Evolutionary conservation across 2,113 vertebrate species (phyloP).

Genomic region (Danio rerio): DNA sequence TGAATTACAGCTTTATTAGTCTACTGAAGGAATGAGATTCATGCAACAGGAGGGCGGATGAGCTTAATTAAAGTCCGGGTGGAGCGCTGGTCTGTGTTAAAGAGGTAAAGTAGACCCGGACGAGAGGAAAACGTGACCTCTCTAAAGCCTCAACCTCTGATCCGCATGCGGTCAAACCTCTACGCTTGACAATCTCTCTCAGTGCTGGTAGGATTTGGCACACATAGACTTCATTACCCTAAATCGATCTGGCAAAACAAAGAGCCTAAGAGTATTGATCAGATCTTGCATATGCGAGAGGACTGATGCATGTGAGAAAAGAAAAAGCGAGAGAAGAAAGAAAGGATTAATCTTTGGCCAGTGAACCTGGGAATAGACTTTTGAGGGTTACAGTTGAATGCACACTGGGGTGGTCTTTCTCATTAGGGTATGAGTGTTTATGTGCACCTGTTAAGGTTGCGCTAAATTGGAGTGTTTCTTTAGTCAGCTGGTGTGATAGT

Average conservation of each 20-base stretch:
- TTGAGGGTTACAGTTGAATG: not conserved
- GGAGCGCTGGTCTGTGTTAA: constrained; percentile 37
- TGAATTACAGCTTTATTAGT: no score
- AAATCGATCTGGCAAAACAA: constrained; percentile 44
- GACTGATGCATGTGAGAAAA: constrained; percentile 28
- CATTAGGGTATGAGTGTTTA: constrained; percentile 16
- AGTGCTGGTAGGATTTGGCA: not conserved
- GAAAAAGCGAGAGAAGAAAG: not conserved
- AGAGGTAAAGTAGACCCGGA: constrained; percentile 27
- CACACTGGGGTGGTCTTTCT: constrained; percentile 13
- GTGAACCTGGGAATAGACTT: constrained; percentile 11
- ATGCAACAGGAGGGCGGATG: not conserved
- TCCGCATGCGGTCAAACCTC: constrained; percentile 20
- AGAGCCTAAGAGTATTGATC: constrained; percentile 45
- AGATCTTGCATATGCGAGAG: constrained; percentile 14
- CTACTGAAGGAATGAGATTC: no score
- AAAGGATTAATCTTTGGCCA: constrained; percentile 1
- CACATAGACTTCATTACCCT: constrained; percentile 43
- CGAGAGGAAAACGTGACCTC: constrained; percentile 22
- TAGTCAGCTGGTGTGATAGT: constrained; percentile 26
- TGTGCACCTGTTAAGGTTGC: constrained; percentile 42
- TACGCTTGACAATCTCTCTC: constrained; percentile 3
- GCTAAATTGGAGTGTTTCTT: constrained; percentile 39
- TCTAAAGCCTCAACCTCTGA: constrained; percentile 26
- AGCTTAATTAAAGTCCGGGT: constrained; percentile 30